phyloP scores from a whole-genome alignment of 2,888 invertebrate species.

The Matsumyia berberina region DNA sequence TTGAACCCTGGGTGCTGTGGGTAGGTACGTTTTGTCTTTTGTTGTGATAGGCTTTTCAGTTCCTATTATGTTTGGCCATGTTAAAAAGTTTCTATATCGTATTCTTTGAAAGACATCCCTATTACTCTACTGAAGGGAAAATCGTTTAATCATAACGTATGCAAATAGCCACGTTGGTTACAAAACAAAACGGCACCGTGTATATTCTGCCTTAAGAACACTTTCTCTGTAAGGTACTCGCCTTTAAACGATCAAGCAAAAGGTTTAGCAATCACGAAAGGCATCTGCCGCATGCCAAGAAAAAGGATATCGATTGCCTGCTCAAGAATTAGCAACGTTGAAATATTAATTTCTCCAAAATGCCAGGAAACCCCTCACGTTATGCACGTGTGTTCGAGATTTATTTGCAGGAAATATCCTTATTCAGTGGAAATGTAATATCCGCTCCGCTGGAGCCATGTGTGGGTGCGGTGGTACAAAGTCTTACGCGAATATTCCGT shows the following conservation, averaged over 20 bases:
- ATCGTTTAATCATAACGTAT: too few relatives aligned
- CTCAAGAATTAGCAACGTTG: constrained; percentile 23
- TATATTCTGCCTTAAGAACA: too few relatives aligned
- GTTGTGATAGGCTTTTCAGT: too few relatives aligned
- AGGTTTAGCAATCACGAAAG: not conserved
- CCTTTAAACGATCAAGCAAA: not conserved
- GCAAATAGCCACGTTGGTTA: too few relatives aligned
- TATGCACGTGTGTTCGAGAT: constrained; percentile 41
- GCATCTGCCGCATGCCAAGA: constrained; percentile 1
- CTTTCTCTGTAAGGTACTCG: too few relatives aligned
- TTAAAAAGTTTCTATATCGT: too few relatives aligned
- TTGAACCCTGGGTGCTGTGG: too few relatives aligned
- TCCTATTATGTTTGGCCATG: too few relatives aligned
- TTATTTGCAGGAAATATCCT: constrained; percentile 42
- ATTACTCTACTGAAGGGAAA: too few relatives aligned
- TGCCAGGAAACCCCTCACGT: constrained; percentile 7
- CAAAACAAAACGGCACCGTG: too few relatives aligned
- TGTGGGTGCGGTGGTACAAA: not conserved
- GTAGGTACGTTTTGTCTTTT: too few relatives aligned
- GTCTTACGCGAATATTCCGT: not conserved
- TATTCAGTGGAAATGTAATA: constrained; percentile 42
- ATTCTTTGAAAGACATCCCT: too few relatives aligned
- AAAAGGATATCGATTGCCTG: constrained; percentile 16
- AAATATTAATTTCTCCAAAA: constrained; percentile 31
- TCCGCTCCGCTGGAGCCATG: constrained; percentile 1